These are phyloP conservation scores for Ganaspis brasiliensis DNA, from an alignment of 2,888 invertebrate species.

Conservation along the genomic window DNA sequence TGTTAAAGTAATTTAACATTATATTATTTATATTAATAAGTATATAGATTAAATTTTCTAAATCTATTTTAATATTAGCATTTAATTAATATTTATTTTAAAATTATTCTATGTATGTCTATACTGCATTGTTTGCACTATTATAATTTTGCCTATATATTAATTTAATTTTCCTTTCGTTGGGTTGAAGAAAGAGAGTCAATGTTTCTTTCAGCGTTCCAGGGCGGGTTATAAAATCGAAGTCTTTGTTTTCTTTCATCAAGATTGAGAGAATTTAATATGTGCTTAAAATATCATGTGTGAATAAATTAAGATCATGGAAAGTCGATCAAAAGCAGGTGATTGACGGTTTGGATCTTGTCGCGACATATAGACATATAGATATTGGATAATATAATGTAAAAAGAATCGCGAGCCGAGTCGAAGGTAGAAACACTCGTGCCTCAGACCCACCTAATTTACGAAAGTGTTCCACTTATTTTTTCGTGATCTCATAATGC, in stretches of 20 bases:
- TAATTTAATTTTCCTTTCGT: no score
- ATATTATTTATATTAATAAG: no score
- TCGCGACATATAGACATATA: conserved; percentile 14
- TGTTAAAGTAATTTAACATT: no score
- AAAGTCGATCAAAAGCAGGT: conserved; percentile 37
- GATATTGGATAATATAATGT: conserved; percentile 15
- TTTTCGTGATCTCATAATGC: conserved; percentile 31
- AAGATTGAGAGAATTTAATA: background rate
- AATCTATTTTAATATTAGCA: no score
- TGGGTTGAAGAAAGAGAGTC: background rate
- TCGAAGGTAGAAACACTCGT: background rate
- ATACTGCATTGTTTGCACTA: no score
- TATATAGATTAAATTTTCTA: no score
- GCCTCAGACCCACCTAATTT: conserved; percentile 38
- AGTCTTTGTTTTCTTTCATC: conserved; percentile 19
- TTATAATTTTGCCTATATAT: no score
- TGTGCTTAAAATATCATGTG: background rate
- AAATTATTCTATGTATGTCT: no score
- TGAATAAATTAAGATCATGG: conserved; percentile 32
- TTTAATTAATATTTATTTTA: no score
- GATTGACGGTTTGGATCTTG: conserved; percentile 31
- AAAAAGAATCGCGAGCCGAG: conserved; percentile 3
- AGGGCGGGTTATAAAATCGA: background rate
- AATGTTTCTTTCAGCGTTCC: no score
- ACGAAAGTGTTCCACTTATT: conserved; percentile 49